Base-by-base conservation (phyloP, 2,888 invertebrate species). In the Aporophyla nigra region DNA sequence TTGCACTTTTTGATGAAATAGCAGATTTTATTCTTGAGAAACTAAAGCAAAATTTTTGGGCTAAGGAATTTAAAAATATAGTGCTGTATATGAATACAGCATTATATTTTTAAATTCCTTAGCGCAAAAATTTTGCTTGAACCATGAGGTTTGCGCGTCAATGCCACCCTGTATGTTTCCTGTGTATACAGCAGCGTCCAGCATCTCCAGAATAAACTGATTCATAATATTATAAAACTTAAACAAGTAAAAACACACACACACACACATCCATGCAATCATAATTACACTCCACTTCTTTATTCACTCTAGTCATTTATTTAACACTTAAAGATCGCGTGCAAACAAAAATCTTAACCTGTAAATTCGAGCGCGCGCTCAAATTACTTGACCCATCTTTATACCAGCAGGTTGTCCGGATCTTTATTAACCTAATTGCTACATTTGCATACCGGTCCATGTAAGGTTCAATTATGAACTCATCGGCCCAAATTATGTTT, bases 341-440 rank as follows among this genome's bases (percentile, higher is more conserved):
- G 73, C 80, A 76, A 81, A 86, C 54, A 77, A 84, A 91, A 91
- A 90, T 89, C 86, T 85, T 54, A 78, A 87, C 82, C 88, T 85
- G 86, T 85, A 87, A 89, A 89, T 83, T 88, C 85, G 90, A 90
- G 89, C 87, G 89, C 82, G 80, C 85, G 86, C 87, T 90, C 90
- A 90, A 93, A 93, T 91, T 92, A 90, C 89, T 90, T 90, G 89
- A 90, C 88, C 89, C 89, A 86, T 91, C 92, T 91, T 91, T 92
- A 90, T 89, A 90, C 88, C 89, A 85, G 88, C 87, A 88, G 90
- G 91, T 87, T 91, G 88, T 84, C 76, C 68, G 90, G 90, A 91
- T 90, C 91, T 93, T 93, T 94, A 93, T 94, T 93, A 93, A 90
- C 91, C 91, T 94, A 94, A 94, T 94, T 93, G 93, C 93, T 87